These are phyloP conservation scores for Echiichthys vipera DNA, from an alignment of 2,797 vertebrate genomes.

Conservation along the genomic window DNA sequence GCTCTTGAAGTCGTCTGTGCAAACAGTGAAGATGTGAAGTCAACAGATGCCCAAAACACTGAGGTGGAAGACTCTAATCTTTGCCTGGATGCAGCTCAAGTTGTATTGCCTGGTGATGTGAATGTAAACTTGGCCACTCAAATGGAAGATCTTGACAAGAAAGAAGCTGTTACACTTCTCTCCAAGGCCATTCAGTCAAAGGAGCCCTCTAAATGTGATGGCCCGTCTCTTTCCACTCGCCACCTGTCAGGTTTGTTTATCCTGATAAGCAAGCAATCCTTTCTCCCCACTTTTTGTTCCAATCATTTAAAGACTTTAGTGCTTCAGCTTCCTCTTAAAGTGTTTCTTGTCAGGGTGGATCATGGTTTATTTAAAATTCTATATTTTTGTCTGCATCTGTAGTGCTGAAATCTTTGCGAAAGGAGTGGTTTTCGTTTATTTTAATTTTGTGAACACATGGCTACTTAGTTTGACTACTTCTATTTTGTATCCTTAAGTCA, in stretches of 20 bases:
- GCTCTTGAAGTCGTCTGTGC: conserved; percentile 27
- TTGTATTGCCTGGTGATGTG: conserved; percentile 13
- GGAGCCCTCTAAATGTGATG: conserved; percentile 62
- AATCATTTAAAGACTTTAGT: neutral
- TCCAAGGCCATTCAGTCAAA: conserved; percentile 76
- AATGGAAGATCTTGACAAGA: conserved; percentile 61
- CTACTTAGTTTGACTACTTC: neutral
- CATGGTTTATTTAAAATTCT: neutral
- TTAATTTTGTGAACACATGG: neutral
- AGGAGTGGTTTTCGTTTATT: neutral
- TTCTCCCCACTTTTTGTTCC: neutral
- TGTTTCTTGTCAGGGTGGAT: neutral
- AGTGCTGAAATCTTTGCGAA: neutral
- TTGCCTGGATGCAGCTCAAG: conserved; percentile 16
- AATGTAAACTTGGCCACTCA: conserved; percentile 26
- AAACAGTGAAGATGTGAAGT: conserved; percentile 34
- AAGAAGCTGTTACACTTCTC: conserved; percentile 58
- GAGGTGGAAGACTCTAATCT: conserved; percentile 11
- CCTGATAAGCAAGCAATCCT: conserved; percentile 6
- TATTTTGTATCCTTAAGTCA: too few species aligned
- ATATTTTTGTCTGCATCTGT: neutral
- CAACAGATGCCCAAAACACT: conserved; percentile 5
- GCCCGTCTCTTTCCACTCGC: conserved; percentile 64
- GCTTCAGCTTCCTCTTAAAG: neutral
- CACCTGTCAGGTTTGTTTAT: conserved; percentile 84